Evolutionary conservation across 2,888 invertebrate species (phyloP), one percentile per base, ranked within the genome.

Genomic region (Sycophila texana): DNA sequence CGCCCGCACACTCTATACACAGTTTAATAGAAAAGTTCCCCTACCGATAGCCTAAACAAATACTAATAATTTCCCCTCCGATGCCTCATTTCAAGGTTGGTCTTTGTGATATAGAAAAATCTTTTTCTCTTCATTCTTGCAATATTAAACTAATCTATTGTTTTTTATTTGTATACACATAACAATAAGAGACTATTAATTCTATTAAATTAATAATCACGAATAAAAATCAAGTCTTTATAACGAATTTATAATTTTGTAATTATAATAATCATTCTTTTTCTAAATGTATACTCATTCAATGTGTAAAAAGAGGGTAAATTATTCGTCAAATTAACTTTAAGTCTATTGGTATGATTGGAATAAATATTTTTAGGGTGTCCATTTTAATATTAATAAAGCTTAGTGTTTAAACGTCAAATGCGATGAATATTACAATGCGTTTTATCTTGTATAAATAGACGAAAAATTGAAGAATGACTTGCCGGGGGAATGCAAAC

Each of bases 1-100:
- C 89, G 84, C 63, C 83, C 83, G 84, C 88, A 88, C 88, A 87
- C 88, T 87, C 87, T 82, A 86, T 83, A 85, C 84, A 86, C 85
- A 82, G 16, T 82, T 79, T 67, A 66, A 71, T 77, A 74, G 51
- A 78, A 81, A 63, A 80, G 49, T 57, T 74, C 20, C 77, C 61
- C 49, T 67, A 20, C 18, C 68, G 39, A 58, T 63, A 10, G 30
- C 76, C 79, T 80, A 80, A 80, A 22, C 47, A 80, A 80, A 80
- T 80, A 80, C 20, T 57, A 67, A 60, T 73, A 63, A 74, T 49
- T 78, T 57, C 30, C 4, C 16, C 7, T 60, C 55, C 22, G 51
- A 70, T 14, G 30, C 39, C 47, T 72, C 53, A 0, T 55, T 71
- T 53, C 7, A 49, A 57, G 10, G 57, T 57, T 7, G 12, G 0